phyloP scores from a whole-genome alignment of 2,888 invertebrate species.

The Protodeltote pygarga region DNA sequence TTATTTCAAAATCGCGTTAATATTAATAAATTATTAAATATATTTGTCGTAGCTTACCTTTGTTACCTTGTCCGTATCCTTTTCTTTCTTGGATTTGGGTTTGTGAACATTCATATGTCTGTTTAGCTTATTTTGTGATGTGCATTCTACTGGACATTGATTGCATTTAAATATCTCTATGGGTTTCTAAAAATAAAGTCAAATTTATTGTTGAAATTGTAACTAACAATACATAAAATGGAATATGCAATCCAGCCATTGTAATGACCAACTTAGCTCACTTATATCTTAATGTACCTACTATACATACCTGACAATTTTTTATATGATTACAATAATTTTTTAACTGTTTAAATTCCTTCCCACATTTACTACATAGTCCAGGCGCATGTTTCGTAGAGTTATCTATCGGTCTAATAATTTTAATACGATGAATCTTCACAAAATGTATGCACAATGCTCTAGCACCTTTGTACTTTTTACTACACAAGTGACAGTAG shows the following conservation, averaged over 20 bases:
- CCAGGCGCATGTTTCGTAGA: constrained; percentile 13
- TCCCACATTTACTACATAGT: constrained; percentile 65
- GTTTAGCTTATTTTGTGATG: constrained; percentile 33
- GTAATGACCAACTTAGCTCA: too few relatives aligned
- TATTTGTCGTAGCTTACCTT: too few relatives aligned
- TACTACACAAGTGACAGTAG: constrained; percentile 68
- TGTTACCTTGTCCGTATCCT: constrained; percentile 38
- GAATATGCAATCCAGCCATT: too few relatives aligned
- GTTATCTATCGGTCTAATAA: constrained; percentile 42
- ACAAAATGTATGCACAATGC: constrained; percentile 62
- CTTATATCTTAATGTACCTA: too few relatives aligned
- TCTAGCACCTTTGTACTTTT: constrained; percentile 48
- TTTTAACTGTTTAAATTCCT: constrained; percentile 28
- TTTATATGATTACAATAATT: constrained; percentile 59
- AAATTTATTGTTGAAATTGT: too few relatives aligned
- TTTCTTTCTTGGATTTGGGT: constrained; percentile 4
- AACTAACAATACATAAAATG: too few relatives aligned
- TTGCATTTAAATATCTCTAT: constrained; percentile 46
- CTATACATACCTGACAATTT: constrained; percentile 59
- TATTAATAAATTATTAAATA: too few relatives aligned
- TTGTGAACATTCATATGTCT: constrained; percentile 53
- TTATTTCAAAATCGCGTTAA: too few relatives aligned
- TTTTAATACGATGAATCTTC: constrained; percentile 56
- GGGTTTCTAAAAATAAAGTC: constrained; percentile 13
- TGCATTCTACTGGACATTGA: constrained; percentile 52